phyloP scores from a whole-genome alignment of 2,113 vertebrate genomes.

The Rhabdornis inornatus region DNA sequence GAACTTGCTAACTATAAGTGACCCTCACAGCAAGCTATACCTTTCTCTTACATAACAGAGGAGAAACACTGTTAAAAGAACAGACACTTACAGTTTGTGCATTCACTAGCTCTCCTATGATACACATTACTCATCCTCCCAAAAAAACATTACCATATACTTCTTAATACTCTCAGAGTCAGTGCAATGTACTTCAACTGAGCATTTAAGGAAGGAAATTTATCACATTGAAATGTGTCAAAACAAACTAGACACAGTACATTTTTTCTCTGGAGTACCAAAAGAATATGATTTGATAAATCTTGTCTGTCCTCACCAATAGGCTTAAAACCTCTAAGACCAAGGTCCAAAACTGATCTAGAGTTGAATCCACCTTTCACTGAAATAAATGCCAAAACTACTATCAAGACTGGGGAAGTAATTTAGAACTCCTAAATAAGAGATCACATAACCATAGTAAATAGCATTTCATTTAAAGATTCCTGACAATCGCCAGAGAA shows the following conservation, averaged over 20 bases:
- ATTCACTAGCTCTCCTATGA: not conserved
- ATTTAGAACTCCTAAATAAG: not conserved
- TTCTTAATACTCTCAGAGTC: not conserved
- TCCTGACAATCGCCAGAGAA: not conserved
- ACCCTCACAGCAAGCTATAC: not conserved
- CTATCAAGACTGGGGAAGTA: not conserved
- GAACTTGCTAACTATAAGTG: not conserved
- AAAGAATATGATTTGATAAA: not conserved
- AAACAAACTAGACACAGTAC: not conserved
- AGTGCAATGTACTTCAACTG: not conserved
- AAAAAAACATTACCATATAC: not conserved
- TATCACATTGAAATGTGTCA: not conserved
- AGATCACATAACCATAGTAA: not conserved
- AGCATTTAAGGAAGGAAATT: not conserved
- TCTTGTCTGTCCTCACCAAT: not conserved
- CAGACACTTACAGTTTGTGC: too few relatives aligned
- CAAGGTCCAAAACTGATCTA: not conserved
- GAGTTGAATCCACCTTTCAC: not conserved
- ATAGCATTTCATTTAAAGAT: not conserved
- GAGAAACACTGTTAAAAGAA: not conserved
- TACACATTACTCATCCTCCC: not conserved
- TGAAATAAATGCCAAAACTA: not conserved
- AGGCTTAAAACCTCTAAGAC: not conserved
- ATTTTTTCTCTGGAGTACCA: not conserved
- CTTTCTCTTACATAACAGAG: not conserved